Evolutionary conservation across 2,797 vertebrate species (phyloP).

Genomic region (Pygocentrus nattereri): DNA sequence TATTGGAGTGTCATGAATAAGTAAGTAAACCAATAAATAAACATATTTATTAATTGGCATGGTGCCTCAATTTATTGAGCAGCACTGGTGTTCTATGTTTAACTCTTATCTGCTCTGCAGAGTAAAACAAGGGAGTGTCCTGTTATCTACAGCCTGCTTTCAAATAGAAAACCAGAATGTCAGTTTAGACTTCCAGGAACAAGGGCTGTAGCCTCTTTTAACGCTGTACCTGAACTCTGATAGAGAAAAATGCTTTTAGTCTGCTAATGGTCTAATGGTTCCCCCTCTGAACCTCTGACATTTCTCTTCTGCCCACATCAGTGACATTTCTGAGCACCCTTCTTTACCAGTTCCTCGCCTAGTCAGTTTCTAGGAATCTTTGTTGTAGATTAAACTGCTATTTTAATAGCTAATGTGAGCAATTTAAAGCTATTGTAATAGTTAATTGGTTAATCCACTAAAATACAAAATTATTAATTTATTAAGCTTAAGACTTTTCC

Average conservation of each 20-base stretch:
- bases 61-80: not conserved
- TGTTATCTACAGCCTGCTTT: not conserved
- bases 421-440: not conserved
- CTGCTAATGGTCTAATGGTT: not conserved
- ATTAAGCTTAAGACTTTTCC: not conserved
- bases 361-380: not conserved
- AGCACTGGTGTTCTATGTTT: not conserved
- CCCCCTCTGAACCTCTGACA: constrained; percentile 17
- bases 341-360: constrained; percentile 6
- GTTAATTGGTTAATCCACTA: not conserved
- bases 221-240: not conserved
- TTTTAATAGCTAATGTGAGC: not conserved
- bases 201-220: not conserved
- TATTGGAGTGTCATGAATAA: constrained; percentile 4
- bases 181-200: constrained; percentile 11
- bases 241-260: constrained; percentile 11
- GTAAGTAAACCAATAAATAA: not conserved
- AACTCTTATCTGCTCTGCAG: not conserved
- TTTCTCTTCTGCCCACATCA: constrained; percentile 16
- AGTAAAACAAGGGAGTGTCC: not conserved
- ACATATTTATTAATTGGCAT: not conserved
- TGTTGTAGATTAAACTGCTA: not conserved
- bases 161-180: not conserved
- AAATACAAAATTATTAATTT: not conserved
- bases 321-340: constrained; percentile 18